Evolutionary conservation across 1,140 invertebrate genomes (phyloP).

Genomic region (Drosophila ambigua): DNA sequence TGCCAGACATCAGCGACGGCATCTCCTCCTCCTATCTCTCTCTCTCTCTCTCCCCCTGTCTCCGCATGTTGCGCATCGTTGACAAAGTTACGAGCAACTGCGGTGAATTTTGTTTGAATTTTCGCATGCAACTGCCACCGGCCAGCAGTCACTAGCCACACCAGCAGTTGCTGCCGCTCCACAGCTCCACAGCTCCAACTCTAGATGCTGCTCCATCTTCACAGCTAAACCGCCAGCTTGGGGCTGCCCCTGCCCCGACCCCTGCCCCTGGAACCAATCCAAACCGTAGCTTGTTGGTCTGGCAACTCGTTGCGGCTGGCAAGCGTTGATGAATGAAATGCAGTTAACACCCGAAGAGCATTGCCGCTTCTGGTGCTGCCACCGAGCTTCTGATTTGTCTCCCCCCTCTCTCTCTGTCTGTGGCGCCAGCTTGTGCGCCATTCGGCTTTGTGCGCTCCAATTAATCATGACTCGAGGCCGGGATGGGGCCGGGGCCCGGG

Average conservation of each 20-base stretch:
- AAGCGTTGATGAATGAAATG: slow-evolving; percentile 81
- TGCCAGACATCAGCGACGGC: slow-evolving; percentile 48
- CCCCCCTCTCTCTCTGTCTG: neutral
- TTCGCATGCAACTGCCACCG: slow-evolving; percentile 65
- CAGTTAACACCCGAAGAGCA: slow-evolving; percentile 73
- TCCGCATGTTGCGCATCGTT: slow-evolving; percentile 74
- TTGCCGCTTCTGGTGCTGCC: slow-evolving; percentile 31
- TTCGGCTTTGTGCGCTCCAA: slow-evolving; percentile 51
- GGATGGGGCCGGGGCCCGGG: slow-evolving; percentile 2
- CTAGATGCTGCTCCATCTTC: neutral
- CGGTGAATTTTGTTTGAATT: slow-evolving; percentile 82
- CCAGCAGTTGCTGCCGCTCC: neutral
- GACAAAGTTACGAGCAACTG: slow-evolving; percentile 80
- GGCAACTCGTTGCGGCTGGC: slow-evolving; percentile 66
- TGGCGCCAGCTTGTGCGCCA: slow-evolving; percentile 41
- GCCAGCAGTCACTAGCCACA: neutral
- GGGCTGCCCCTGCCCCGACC: neutral
- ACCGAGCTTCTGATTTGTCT: slow-evolving; percentile 58
- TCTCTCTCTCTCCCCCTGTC: neutral
- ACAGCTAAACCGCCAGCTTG: slow-evolving; percentile 7
- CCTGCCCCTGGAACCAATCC: neutral
- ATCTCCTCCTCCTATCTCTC: neutral
- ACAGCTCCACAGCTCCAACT: no score
- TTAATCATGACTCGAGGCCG: slow-evolving; percentile 63
- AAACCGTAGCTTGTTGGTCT: slow-evolving; percentile 19